Base-by-base conservation (phyloP, 2,113 vertebrate genomes). In the Pardalotus punctatus region DNA sequence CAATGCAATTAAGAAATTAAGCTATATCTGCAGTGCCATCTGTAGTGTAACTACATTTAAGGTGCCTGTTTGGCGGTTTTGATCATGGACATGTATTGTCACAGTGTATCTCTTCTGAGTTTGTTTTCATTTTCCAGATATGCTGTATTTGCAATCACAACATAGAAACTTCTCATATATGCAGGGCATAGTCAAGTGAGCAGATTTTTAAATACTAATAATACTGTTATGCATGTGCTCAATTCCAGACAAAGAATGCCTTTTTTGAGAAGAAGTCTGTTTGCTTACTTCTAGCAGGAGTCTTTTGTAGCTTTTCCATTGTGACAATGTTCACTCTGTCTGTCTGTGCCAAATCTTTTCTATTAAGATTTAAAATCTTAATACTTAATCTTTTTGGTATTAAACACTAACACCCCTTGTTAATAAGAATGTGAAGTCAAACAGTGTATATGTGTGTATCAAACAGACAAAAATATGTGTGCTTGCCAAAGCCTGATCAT, bases 51-150 rank as follows among this genome's bases (percentile, higher is more conserved):
- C 10, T 73, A 33, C 6, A 45, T 73, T 70, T 78, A 42, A 90
- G 47, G 5, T 31, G 62, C 8, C 3, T 50, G 5, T 67, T 58
- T 66, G n/a, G 7, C 24, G 14, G 3, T 3, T 64, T 74, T 19
- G 31, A 21, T 43, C n/a, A 40, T 5, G 8, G 6, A 45, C 14
- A 8, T 12, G 2, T 38, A 33, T 56, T 0, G 0, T 33, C 47
- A 33, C 21, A 51, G 6, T 8, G 3, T 35, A 13, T 43, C 29
- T 18, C 12, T 57, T 81, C 31, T 93, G 70, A 81, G 15, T 48
- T 25, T 43, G 5, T n/a, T 73, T 87, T 85, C 22, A 28, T 16
- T 15, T 73, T 85, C 78, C 62, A 86, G 16, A 24, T 8, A 18
- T 48, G 14, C 31, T 82, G 3, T 38, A 31, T 43, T 69, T 94